Conservation (phyloP, 1,140 invertebrate species). For the Hylaeus anthracinus region DNA sequence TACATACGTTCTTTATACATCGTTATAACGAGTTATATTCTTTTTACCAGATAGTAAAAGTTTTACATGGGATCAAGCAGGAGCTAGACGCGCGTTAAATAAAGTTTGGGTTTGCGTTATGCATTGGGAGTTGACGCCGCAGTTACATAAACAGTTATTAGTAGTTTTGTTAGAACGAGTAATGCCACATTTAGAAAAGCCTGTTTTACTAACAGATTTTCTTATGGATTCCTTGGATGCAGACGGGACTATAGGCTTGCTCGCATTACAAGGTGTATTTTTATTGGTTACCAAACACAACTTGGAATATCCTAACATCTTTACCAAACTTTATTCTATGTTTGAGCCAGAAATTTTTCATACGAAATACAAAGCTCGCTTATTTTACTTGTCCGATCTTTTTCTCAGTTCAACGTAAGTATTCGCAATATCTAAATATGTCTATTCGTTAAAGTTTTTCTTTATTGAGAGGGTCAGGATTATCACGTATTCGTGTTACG, state of each 20-base stretch:
- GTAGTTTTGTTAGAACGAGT: slow-evolving; percentile 91
- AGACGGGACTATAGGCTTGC: slow-evolving; percentile 91
- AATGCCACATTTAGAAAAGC: slow-evolving; percentile 90
- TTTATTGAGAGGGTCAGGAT: not conserved
- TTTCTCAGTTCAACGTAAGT: slow-evolving; percentile 96
- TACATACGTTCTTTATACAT: not conserved
- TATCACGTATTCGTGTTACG: not conserved
- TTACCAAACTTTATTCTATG: slow-evolving; percentile 95
- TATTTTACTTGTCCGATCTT: slow-evolving; percentile 93
- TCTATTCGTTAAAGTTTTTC: not conserved
- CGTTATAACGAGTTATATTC: slow-evolving; percentile 10
- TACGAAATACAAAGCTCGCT: slow-evolving; percentile 92
- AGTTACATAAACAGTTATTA: slow-evolving; percentile 89
- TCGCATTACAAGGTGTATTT: slow-evolving; percentile 96
- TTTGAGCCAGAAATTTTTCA: slow-evolving; percentile 94
- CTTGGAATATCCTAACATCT: slow-evolving; percentile 97
- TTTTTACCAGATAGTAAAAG: slow-evolving; percentile 52
- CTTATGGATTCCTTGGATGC: slow-evolving; percentile 93
- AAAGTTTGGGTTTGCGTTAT: slow-evolving; percentile 87
- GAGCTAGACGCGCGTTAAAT: slow-evolving; percentile 81
- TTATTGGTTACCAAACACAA: slow-evolving; percentile 95
- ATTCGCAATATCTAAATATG: not conserved
- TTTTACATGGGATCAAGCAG: slow-evolving; percentile 76
- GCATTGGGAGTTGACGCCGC: slow-evolving; percentile 84
- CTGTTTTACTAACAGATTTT: slow-evolving; percentile 94